phyloP scores from a whole-genome alignment of 30 jellyfish, hydroid and myxozoan genomes.

The Cassiopea xamachana region DNA sequence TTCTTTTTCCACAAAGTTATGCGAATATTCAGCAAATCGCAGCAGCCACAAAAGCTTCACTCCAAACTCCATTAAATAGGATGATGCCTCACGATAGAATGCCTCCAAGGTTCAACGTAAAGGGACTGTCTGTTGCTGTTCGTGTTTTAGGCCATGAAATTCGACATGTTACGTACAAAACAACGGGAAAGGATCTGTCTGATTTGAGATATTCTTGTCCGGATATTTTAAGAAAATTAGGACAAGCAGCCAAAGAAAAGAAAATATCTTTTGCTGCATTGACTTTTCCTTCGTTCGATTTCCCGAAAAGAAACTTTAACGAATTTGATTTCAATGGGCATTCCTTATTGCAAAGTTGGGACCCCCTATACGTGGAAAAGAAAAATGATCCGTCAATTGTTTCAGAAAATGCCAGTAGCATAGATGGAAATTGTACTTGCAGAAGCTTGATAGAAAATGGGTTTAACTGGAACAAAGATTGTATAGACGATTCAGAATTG shows the following conservation, averaged over 20 bases:
- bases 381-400: neutral
- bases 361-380: neutral
- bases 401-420: neutral
- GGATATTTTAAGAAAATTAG: constrained; percentile 44
- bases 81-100: constrained; percentile 76
- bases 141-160: constrained; percentile 92
- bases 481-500: constrained; percentile 46
- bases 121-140: constrained; percentile 89
- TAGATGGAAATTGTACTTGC: constrained; percentile 7
- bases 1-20: constrained; percentile 36
- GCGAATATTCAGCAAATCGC: constrained; percentile 50
- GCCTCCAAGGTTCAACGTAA: constrained; percentile 89
- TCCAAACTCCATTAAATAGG: constrained; percentile 28
- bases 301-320: constrained; percentile 38
- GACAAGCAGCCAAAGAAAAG: constrained; percentile 68
- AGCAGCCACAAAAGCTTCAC: constrained; percentile 46
- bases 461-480: constrained; percentile 43
- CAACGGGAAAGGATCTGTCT: constrained; percentile 91
- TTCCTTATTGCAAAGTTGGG: constrained; percentile 14
- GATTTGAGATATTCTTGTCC: constrained; percentile 69
- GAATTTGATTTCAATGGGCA: constrained; percentile 62
- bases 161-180: constrained; percentile 81
- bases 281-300: constrained; percentile 38
- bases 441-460: neutral
- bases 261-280: constrained; percentile 40